A percentile compares a stretch with the other conserved stretches of the same genome.
Conservation (phyloP, 2,888 invertebrate species). For the Selenia dentaria region DNA sequence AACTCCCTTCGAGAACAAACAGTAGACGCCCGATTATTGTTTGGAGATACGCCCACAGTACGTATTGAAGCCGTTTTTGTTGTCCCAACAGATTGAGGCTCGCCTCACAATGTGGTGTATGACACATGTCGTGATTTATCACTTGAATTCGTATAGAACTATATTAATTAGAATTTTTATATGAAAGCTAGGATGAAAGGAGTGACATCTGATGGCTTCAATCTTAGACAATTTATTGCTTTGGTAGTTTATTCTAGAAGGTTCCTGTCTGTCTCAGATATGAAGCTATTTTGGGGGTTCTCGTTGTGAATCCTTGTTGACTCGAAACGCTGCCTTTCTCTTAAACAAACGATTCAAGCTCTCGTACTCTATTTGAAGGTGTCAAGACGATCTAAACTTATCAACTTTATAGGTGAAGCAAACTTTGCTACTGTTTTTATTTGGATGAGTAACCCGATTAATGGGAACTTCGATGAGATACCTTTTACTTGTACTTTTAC, state of each 20-base stretch:
- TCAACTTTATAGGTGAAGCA: too few relatives aligned
- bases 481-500: too few relatives aligned
- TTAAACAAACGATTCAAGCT: too few relatives aligned
- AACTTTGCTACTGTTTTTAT: too few relatives aligned
- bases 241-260: background rate
- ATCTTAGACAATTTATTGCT: constrained; percentile 20
- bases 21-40: constrained; percentile 36
- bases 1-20: constrained; percentile 20
- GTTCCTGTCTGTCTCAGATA: background rate
- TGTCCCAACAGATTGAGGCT: constrained; percentile 41
- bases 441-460: too few relatives aligned
- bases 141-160: constrained; percentile 43
- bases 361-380: too few relatives aligned
- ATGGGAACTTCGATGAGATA: too few relatives aligned
- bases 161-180: constrained; percentile 51
- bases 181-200: constrained; percentile 24
- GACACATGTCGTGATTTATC: constrained; percentile 50
- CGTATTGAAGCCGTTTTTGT: constrained; percentile 47
- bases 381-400: too few relatives aligned
- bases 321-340: too few relatives aligned
- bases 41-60: constrained; percentile 46
- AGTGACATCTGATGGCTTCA: constrained; percentile 25
- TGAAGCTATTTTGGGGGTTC: too few relatives aligned
- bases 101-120: constrained; percentile 42
- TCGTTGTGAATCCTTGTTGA: too few relatives aligned